These are phyloP conservation scores for Cirrhinus molitorella DNA, from an alignment of 2,797 vertebrate species.

Conservation along the genomic window DNA sequence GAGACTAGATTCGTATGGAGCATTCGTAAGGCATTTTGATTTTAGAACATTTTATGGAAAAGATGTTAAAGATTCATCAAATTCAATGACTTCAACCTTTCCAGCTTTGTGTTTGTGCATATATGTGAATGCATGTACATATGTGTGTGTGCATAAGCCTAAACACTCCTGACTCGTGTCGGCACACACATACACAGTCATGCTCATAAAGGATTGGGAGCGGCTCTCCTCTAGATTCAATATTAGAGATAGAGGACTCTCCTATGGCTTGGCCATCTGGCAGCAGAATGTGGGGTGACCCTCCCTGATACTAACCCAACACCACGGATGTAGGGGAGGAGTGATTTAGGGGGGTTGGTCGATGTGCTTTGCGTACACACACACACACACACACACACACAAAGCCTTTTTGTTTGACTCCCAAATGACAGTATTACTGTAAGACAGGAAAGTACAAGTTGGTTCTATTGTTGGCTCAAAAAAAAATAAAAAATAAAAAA, in stretches of 20 bases:
- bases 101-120: constrained; percentile 45
- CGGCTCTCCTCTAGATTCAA: constrained; percentile 64
- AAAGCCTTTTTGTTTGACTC: constrained; percentile 2
- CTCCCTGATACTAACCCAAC: constrained; percentile 61
- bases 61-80: no score
- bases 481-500: no score
- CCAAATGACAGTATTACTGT: background rate
- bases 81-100: no score
- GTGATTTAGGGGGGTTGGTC: constrained; percentile 46
- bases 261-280: constrained; percentile 74
- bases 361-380: background rate
- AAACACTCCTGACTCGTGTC: background rate
- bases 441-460: background rate
- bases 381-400: background rate
- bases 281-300: constrained; percentile 70
- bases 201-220: background rate
- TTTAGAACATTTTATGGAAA: background rate
- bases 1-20: constrained; percentile 45
- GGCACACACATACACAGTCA: background rate
- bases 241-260: constrained; percentile 66
- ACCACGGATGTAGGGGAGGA: constrained; percentile 38
- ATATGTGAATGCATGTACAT: background rate
- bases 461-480: background rate
- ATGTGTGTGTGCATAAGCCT: constrained; percentile 41
- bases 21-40: background rate